Evolutionary conservation across 2,113 vertebrate genomes (phyloP).

Genomic region (Festucalex cinctus): DNA sequence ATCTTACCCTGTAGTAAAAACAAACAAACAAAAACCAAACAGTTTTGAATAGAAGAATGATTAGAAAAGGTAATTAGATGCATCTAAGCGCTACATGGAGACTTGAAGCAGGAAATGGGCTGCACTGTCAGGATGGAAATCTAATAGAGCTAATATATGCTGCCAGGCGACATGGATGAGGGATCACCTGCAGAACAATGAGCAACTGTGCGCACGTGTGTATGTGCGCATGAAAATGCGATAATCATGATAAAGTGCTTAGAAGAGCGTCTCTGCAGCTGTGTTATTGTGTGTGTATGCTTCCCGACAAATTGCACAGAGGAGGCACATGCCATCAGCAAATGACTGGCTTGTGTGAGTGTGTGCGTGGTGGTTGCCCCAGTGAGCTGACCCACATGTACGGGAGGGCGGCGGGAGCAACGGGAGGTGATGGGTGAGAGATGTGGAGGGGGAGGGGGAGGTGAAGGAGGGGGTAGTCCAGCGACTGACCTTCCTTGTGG

Average conservation of each 20-base stretch:
- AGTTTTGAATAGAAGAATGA: slow-evolving; percentile 27
- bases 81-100: slow-evolving; percentile 2
- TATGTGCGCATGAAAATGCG: slow-evolving; percentile 23
- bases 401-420: slow-evolving; percentile 3
- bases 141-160: slow-evolving; percentile 60
- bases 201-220: background rate
- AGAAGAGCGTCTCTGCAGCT: slow-evolving; percentile 15
- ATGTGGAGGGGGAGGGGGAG: background rate
- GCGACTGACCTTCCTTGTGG: slow-evolving; percentile 62
- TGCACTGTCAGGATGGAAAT: slow-evolving; percentile 38
- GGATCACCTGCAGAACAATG: slow-evolving; percentile 26
- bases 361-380: slow-evolving; percentile 25
- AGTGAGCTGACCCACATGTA: slow-evolving; percentile 42
- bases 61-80: slow-evolving; percentile 14
- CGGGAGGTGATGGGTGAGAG: slow-evolving; percentile 16
- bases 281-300: slow-evolving; percentile 1
- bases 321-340: background rate
- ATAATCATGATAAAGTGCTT: slow-evolving; percentile 48
- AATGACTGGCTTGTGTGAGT: background rate
- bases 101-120: slow-evolving; percentile 23
- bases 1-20: slow-evolving; percentile 74
- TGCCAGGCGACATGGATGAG: slow-evolving; percentile 46
- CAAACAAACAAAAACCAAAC: slow-evolving; percentile 15
- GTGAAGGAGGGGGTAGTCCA: background rate
- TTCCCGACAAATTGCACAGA: background rate